Evolutionary conservation across 2,888 invertebrate species (phyloP), one percentile per base, ranked within the genome.

Genomic region (Nomada fucata): DNA sequence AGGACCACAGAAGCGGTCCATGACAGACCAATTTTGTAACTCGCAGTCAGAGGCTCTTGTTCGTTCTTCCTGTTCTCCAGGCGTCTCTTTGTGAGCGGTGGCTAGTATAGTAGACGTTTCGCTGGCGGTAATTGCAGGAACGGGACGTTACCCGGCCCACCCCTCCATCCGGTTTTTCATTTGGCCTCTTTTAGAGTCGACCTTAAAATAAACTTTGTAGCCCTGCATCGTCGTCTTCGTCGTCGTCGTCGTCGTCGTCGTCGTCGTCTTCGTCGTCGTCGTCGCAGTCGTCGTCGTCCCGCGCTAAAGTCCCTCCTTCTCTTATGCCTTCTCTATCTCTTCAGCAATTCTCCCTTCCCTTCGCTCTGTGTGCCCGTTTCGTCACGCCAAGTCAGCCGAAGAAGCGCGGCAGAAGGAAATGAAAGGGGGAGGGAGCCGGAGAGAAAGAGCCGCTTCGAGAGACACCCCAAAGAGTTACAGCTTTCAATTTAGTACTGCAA

Each of bases 401-500:
- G 75, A 76, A 60, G 53, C 59, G 70, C 77, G 74, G 69, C 71
- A 47, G 70, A 68, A 82, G 76, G 78, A 82, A 79, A 79, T 63
- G 84, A 78, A 84, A 73, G 78, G 55, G 79, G 64, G 65, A 47
- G 55, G 11, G 68, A n/a, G 18, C 55, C 53, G 52, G 52, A 52
- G 44, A 10, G 59, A 23, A 50, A 59, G 57, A 23, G 20, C 2
- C 15, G 80, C 71, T 81, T 81, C 84, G 81, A 82, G 88, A 83
- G 84, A 89, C 86, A 86, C 82, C 83, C 85, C 82, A 83, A 89
- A 90, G 89, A 91, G 90, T 91, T 91, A 90, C 91, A 89, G 89
- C 89, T 91, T 91, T 91, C 91, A 91, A 91, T 91, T 91, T 91
- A 88, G 91, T 89, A 86, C 88, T 80, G 89, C 89, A 90, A 90